phyloP scores from a whole-genome alignment of 2,888 invertebrate species.

The Polydrusus cervinus region DNA sequence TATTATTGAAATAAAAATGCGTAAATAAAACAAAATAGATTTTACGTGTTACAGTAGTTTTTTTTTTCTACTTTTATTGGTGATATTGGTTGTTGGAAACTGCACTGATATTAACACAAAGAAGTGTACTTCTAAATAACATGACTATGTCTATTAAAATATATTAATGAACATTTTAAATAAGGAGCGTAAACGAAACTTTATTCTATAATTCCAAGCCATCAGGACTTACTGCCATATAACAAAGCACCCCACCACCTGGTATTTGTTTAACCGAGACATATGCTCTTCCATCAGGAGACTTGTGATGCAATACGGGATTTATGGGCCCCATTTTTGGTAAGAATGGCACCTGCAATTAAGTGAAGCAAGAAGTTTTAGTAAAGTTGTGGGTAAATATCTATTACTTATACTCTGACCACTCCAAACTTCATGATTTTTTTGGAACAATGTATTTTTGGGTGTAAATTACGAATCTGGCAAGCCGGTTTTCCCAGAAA shows the following conservation, averaged over 20 bases:
- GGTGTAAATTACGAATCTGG: no score
- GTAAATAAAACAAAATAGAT: not conserved
- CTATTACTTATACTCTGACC: no score
- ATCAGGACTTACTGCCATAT: slow-evolving; percentile 74
- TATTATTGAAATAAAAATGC: slow-evolving; percentile 6
- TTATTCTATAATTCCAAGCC: slow-evolving; percentile 59
- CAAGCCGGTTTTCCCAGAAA: no score
- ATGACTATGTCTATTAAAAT: not conserved
- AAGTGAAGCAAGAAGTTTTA: no score
- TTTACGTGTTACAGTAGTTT: no score
- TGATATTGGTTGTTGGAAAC: no score
- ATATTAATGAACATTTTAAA: not conserved
- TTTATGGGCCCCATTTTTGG: slow-evolving; percentile 73
- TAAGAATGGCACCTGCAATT: slow-evolving; percentile 69
- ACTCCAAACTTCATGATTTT: no score
- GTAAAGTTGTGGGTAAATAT: no score
- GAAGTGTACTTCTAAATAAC: not conserved
- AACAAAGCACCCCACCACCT: slow-evolving; percentile 74
- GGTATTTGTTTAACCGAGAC: slow-evolving; percentile 73
- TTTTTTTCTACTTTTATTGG: no score
- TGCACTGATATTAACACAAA: no score
- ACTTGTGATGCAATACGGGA: slow-evolving; percentile 72
- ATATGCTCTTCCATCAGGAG: slow-evolving; percentile 74
- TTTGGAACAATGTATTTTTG: no score
- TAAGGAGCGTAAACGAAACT: not conserved